Evolutionary conservation across 2,797 vertebrate genomes (phyloP).

Genomic region (Acomys russatus): DNA sequence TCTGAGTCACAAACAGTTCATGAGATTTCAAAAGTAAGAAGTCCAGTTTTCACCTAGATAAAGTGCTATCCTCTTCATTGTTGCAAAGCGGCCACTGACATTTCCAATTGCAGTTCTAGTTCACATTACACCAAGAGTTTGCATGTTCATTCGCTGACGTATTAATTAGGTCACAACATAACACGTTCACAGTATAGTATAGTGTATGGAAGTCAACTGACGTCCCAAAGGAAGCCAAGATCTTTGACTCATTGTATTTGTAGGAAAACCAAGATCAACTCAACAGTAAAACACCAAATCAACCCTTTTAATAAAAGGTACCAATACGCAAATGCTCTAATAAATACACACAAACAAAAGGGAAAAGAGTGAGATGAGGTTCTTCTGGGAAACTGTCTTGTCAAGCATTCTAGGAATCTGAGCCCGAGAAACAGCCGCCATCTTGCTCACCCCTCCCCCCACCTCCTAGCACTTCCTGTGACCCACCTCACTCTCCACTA

Average conservation of each 20-base stretch:
- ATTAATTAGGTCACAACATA: conserved; percentile 72
- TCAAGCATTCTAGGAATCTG: conserved; percentile 69
- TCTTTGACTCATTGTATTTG: conserved; percentile 71
- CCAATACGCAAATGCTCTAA: conserved; percentile 77
- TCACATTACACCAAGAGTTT: conserved; percentile 78
- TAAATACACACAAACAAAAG: conserved; percentile 80
- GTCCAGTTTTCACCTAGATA: conserved; percentile 82
- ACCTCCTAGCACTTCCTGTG: conserved; percentile 64
- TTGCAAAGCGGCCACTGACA: conserved; percentile 73
- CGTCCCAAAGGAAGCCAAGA: conserved; percentile 74
- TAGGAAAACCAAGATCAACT: conserved; percentile 75
- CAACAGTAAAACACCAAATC: conserved; percentile 69
- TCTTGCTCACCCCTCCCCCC: not conserved
- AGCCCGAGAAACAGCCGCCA: conserved; percentile 37
- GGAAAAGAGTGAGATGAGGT: conserved; percentile 81
- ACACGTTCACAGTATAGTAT: conserved; percentile 83
- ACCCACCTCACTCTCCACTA: conserved; percentile 10
- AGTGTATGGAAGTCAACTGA: conserved; percentile 69
- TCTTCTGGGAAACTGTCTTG: conserved; percentile 65
- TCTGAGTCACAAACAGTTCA: conserved; percentile 75
- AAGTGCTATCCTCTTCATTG: conserved; percentile 85
- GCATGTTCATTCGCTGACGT: conserved; percentile 71
- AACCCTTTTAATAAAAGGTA: conserved; percentile 80
- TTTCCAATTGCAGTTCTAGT: conserved; percentile 68
- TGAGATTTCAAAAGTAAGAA: conserved; percentile 78